Evolutionary conservation across 2,888 invertebrate genomes (phyloP).

Genomic region (Tenodera sinensis): DNA sequence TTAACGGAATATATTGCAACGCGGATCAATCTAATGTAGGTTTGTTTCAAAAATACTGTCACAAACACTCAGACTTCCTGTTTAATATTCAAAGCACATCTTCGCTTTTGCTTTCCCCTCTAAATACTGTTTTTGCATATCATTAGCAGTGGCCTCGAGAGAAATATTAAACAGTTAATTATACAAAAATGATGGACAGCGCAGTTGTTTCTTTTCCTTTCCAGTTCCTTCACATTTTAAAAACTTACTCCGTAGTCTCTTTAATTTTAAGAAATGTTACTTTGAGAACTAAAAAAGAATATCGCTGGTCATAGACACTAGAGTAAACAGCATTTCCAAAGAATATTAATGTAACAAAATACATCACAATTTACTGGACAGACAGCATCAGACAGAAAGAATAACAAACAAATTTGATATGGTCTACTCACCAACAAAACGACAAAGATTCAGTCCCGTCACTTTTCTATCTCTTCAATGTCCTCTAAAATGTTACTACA

Average conservation of each 20-base stretch:
- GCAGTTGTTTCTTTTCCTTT: neutral
- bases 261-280: neutral
- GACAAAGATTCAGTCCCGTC: no score
- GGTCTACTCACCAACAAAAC: no score
- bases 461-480: no score
- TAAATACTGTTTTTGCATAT: neutral
- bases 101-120: neutral
- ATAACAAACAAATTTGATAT: no score
- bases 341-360: no score
- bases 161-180: neutral
- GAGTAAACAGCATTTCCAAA: neutral
- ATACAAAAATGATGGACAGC: neutral
- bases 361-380: no score
- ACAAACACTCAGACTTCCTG: neutral
- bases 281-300: neutral
- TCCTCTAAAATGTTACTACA: no score
- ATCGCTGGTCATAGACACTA: neutral
- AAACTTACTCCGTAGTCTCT: neutral
- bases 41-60: neutral
- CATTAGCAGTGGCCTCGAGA: neutral
- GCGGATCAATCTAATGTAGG: neutral
- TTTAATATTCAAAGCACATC: neutral
- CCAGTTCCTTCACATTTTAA: neutral
- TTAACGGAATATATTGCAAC: neutral
- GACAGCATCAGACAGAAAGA: no score